Evolutionary conservation across 2,797 vertebrate genomes (phyloP).

Genomic region (Siniperca obscura): DNA sequence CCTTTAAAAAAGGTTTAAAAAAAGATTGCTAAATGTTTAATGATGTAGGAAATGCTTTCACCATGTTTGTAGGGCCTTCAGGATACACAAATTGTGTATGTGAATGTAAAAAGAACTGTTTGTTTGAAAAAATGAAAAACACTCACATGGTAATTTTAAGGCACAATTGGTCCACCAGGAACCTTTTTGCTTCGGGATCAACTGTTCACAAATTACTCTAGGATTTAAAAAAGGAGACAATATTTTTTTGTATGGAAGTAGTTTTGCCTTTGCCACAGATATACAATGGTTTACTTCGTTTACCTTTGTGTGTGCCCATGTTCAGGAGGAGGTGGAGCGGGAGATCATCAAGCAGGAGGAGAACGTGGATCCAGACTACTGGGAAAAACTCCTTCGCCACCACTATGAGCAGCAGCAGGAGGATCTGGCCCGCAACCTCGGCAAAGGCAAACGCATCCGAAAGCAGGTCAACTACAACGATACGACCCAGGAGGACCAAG

Average conservation of each 20-base stretch:
- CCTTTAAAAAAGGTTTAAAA: too few species aligned
- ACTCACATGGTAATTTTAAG: not conserved
- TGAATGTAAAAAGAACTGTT: not conserved
- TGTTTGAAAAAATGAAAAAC: not conserved
- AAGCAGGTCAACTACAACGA: constrained; percentile 99
- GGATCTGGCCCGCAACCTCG: constrained; percentile 95
- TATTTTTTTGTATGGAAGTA: not conserved
- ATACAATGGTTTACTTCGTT: not conserved
- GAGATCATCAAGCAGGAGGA: constrained; percentile 99
- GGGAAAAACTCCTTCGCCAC: constrained; percentile 97
- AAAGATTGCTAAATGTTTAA: not conserved
- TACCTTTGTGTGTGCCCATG: not conserved
- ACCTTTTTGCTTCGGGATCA: not conserved
- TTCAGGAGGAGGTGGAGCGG: constrained; percentile 96
- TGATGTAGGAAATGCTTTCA: not conserved
- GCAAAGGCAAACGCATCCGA: constrained; percentile 97
- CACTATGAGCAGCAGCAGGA: constrained; percentile 99
- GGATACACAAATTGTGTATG: not conserved
- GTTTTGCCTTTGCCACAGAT: not conserved
- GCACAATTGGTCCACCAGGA: not conserved
- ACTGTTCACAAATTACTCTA: not conserved
- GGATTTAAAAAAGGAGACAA: not conserved
- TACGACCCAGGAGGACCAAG: constrained; percentile 98
- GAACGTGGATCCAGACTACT: constrained; percentile 98
- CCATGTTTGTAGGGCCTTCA: not conserved